These are phyloP conservation scores for Xiphydria camelus DNA, from an alignment of 2,888 invertebrate genomes.

Conservation along the genomic window DNA sequence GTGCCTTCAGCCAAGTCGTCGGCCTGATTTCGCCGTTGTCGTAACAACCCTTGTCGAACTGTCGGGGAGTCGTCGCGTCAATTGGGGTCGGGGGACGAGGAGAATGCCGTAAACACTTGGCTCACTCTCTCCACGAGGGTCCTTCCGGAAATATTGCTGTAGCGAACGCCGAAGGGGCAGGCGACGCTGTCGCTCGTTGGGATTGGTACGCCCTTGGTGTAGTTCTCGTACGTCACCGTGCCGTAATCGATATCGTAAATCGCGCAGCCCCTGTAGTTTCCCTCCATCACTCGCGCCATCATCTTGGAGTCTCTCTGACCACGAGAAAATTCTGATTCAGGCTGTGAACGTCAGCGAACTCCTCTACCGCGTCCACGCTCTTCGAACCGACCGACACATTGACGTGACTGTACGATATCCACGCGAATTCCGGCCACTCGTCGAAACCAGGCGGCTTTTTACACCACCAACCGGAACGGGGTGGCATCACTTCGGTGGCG, in stretches of 20 bases:
- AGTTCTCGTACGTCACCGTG: constrained; percentile 11
- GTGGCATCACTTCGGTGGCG: constrained; percentile 23
- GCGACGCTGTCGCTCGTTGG: constrained; percentile 14
- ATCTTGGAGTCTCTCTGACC: too few species aligned
- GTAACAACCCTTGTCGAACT: constrained; percentile 26
- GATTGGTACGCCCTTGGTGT: constrained; percentile 18
- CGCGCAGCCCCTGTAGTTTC: constrained; percentile 26
- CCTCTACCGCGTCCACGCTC: too few species aligned
- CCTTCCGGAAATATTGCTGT: constrained; percentile 16
- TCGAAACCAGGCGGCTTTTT: constrained; percentile 24
- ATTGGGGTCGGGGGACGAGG: too few species aligned
- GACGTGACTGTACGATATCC: constrained; percentile 30
- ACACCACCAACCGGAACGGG: constrained; percentile 30
- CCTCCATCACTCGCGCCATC: too few species aligned
- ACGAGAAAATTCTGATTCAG: too few species aligned
- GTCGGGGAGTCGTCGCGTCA: too few species aligned
- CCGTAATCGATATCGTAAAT: constrained; percentile 25
- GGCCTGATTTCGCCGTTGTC: too few species aligned
- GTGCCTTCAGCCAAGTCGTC: too few species aligned
- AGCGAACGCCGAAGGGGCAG: constrained; percentile 25
- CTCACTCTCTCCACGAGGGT: constrained; percentile 24
- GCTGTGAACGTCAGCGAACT: too few species aligned
- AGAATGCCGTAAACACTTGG: too few species aligned
- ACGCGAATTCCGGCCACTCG: constrained; percentile 26
- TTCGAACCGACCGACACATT: constrained; percentile 22